Base-by-base conservation (phyloP, 2,888 invertebrate species). In the Acrocera orbiculus region DNA sequence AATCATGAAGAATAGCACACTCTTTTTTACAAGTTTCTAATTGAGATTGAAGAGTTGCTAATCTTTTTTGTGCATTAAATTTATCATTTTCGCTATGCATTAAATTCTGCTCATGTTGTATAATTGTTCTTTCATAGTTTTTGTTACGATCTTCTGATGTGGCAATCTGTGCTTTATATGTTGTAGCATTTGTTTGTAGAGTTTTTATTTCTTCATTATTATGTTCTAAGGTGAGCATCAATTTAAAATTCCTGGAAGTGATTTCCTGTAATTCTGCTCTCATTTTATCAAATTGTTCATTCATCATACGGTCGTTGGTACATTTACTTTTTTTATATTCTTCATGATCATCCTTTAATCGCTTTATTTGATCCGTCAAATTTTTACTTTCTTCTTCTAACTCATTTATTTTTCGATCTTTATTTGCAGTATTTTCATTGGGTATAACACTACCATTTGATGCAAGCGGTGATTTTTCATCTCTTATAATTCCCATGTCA, bases 61-160 rank as follows among this genome's bases (percentile, higher is more conserved):
- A 59, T 49, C 73, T 74, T 15, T 72, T 70, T 52, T 80, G 79
- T 1, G 75, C 69, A 42, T 73, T 69, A 48, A 83, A 61, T n/a
- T 75, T 63, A 55, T 82, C 80, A 48, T 86, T 78, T 54, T 81
- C 75, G 6, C 89, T 62, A 50, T 78, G 74, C 51, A 72, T 73
- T 34, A 80, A 66, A 11, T 81, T 76, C 41, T 83, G 78, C 58
- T 93, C 92, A 49, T 89, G 83, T 55, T 87, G 89, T 16, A 79
- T 72, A 39, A 83, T 77, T 1, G 79, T 78, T 25, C 72, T 67
- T 46, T 71, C 78, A 47, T 86, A 82, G 34, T 77, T 79, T 50
- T 77, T 77, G 50, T 81, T 83, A 46, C 86, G 81, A 47, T 90
- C 85, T 59, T 89, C 86, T 27, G 90, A 62, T 1, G 79, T 72